Conservation (phyloP, 1,140 invertebrate species). For the Wasmannia auropunctata region DNA sequence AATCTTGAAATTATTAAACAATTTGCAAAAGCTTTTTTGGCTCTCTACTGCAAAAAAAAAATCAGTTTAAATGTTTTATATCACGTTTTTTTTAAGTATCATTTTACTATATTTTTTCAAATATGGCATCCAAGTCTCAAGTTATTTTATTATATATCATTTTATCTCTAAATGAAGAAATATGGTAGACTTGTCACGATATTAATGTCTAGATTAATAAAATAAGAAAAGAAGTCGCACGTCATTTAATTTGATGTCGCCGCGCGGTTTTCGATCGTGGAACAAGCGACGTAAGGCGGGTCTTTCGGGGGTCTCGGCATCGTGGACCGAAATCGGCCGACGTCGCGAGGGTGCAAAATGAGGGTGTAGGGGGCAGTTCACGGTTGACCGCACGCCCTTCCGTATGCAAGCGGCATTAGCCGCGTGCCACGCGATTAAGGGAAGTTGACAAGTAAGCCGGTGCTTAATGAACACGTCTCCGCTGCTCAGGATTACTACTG, state of each 20-base stretch:
- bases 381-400: slow-evolving; percentile 67
- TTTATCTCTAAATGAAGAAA: neutral
- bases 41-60: neutral
- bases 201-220: neutral
- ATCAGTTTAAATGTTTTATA: neutral
- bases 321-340: slow-evolving; percentile 47
- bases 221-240: neutral
- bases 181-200: neutral
- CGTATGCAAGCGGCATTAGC: slow-evolving; percentile 65
- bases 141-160: too few species aligned
- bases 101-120: neutral
- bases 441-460: slow-evolving; percentile 69
- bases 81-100: neutral
- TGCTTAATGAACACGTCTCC: slow-evolving; percentile 82
- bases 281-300: neutral
- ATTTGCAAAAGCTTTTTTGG: neutral
- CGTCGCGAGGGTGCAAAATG: slow-evolving; percentile 62
- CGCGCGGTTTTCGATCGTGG: neutral
- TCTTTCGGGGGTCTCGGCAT: slow-evolving; percentile 13
- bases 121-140: neutral
- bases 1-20: neutral
- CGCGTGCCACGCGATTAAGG: slow-evolving; percentile 67
- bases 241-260: neutral
- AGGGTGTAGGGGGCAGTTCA: slow-evolving; percentile 58
- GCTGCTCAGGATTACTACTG: slow-evolving; percentile 73